Base-by-base conservation (phyloP, 2,888 invertebrate genomes). In the Tribolium freemani region DNA sequence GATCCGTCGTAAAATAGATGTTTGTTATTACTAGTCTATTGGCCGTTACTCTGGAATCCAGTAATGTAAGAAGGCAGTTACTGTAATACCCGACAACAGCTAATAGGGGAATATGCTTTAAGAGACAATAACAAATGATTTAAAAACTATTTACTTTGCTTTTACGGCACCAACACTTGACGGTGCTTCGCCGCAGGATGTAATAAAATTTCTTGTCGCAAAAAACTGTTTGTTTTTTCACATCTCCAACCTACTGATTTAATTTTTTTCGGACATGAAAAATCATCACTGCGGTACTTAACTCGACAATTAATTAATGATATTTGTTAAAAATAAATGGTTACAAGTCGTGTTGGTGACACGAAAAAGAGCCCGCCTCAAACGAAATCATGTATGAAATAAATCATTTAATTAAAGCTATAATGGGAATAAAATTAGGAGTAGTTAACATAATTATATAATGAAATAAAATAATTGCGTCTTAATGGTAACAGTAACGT, bases 1-100 rank as follows among this genome's bases (percentile, higher is more conserved):
- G 64, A 64, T 64, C 64, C 64, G 53, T 64, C 64, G 54, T 64
- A 64, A 64, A 64, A 64, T 64, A 54, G 64, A 64, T 53, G 64
- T 64, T 64, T 64, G 64, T 64, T 64, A 64, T 64, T 64, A 64
- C 53, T 45, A 53, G 64, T 45, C 53, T 51, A 64, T 64, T 53
- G 64, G 26, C 64, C 54, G 53, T 64, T 64, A 64, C 64, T 64
- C 64, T 64, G 64, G 64, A 64, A 64, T 64, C 53, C 64, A 64
- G 53, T 64, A 64, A 54, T 64, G 53, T 54, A 64, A 64, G 64
- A 64, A 53, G 53, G 64, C 64, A 64, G 64, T 63, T 63, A 50
- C 63, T 50, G 50, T 48, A 51, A 50, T 48, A 48, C 16, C 11
- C 48, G 9, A 38, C 60, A 60, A 53, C 44, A 54, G 44, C 54